A percentile compares a stretch with the other conserved stretches of the same genome.
phyloP scores from a whole-genome alignment of 2,888 invertebrate genomes.

The Coelinius sp. region DNA sequence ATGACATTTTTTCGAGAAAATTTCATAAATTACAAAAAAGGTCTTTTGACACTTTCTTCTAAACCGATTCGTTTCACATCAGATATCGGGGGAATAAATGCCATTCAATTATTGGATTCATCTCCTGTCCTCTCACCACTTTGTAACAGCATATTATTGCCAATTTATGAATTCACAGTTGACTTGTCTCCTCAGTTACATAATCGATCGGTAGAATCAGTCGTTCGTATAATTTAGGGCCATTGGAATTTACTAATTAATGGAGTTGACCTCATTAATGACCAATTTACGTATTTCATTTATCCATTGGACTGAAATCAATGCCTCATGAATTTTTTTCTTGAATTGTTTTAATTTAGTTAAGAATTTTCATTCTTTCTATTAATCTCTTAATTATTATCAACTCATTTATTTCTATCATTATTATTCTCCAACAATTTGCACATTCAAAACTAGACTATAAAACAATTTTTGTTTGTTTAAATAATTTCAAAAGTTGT shows the following conservation, averaged over 20 bases:
- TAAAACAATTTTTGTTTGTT: background rate
- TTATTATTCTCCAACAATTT: too few relatives aligned
- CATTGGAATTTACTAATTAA: background rate
- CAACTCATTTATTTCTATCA: too few relatives aligned
- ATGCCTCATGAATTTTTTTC: background rate
- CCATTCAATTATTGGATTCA: background rate
- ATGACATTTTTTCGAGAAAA: too few relatives aligned
- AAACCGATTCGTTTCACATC: background rate
- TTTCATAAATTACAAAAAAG: too few relatives aligned
- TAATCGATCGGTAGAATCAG: background rate
- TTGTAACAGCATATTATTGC: background rate
- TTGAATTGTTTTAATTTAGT: background rate
- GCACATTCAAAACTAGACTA: too few relatives aligned
- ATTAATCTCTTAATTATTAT: too few relatives aligned
- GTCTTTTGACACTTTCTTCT: too few relatives aligned
- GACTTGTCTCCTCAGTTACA: background rate
- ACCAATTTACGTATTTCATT: slow-evolving; percentile 6
- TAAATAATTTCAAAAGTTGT: background rate
- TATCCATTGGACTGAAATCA: background rate
- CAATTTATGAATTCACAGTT: background rate
- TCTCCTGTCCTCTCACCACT: background rate
- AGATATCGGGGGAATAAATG: background rate
- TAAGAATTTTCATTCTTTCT: too few relatives aligned
- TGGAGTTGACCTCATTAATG: slow-evolving; percentile 1
- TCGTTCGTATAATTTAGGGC: background rate